Base-by-base conservation (phyloP, 2,888 invertebrate species). In the Hymenopus coronatus region DNA sequence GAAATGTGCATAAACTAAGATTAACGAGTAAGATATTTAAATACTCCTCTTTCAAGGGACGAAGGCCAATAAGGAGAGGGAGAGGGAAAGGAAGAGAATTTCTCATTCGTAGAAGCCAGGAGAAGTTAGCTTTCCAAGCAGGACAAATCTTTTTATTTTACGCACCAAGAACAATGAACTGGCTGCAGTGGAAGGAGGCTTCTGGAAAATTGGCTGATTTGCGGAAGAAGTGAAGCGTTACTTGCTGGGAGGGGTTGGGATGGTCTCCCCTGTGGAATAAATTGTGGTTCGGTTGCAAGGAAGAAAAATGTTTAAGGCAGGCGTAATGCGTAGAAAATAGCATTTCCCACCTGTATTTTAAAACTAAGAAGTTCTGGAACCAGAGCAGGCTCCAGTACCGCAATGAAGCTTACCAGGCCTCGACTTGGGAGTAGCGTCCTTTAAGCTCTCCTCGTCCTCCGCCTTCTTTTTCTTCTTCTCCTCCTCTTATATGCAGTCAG, bases 161-260 rank as follows among this genome's bases (percentile, higher is more conserved):
- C 89, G 89, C 89, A 89, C 88, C 84, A 82, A 54, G 88, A 89
- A 88, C 89, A 89, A 89, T 87, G 89, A 88, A 70, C 54, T 70
- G 54, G 12, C 40, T 40, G 54, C 20, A 70, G 54, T 83, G 30
- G 87, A 82, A 86, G 46, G 85, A 88, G 81, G 82, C 84, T 33
- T 85, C 84, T 88, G 88, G 90, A 88, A 89, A 90, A 89, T 90
- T 89, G 90, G 90, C 90, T 90, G 90, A 90, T 89, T 88, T 90
- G 88, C 90, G 28, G 88, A 84, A 30, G 85, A 88, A 88, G 40
- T 89, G 88, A 84, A 40, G 87, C 88, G 88, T 70, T 70, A 70
- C 54, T 70, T 70, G 54, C 54, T 27, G 54, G 70, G 82, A 27
- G 83, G 15, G 83, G 83, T 27, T 14, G 83, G 15, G 83, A 20